phyloP scores from a whole-genome alignment of 2,888 invertebrate species.

The Bugulina stolonifera region DNA sequence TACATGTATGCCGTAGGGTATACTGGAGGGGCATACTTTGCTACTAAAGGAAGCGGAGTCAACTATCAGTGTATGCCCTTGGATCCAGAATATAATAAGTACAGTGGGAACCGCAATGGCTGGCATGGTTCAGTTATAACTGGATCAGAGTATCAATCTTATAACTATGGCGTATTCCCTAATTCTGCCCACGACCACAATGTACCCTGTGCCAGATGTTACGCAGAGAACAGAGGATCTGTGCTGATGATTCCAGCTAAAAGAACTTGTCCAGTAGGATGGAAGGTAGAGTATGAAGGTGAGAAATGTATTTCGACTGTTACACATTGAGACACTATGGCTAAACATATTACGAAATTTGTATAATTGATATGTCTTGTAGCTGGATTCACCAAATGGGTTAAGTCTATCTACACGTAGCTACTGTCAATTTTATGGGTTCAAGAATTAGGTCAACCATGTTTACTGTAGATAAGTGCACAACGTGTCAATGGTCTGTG shows the following conservation, averaged over 20 bases:
- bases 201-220: constrained; percentile 8
- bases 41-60: neutral
- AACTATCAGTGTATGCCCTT: neutral
- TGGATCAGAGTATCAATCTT: neutral
- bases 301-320: too few species aligned
- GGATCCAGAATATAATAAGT: neutral
- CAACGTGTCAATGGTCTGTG: too few species aligned
- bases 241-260: constrained; percentile 18
- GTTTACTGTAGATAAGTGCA: too few species aligned
- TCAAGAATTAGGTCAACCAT: too few species aligned
- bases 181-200: neutral
- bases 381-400: too few species aligned
- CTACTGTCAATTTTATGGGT: too few species aligned
- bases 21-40: neutral
- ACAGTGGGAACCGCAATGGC: neutral
- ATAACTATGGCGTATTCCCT: neutral
- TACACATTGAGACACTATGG: too few species aligned
- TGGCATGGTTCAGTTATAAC: neutral
- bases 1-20: too few species aligned
- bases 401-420: too few species aligned
- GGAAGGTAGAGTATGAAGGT: constrained; percentile 6
- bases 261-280: neutral
- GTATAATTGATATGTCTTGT: too few species aligned
- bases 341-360: too few species aligned
- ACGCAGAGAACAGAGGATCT: neutral